Percentiles rank a stretch among this genome's conserved stretches.
Conservation (phyloP, 2,113 vertebrate genomes). For the Eupsittula cactorum region DNA sequence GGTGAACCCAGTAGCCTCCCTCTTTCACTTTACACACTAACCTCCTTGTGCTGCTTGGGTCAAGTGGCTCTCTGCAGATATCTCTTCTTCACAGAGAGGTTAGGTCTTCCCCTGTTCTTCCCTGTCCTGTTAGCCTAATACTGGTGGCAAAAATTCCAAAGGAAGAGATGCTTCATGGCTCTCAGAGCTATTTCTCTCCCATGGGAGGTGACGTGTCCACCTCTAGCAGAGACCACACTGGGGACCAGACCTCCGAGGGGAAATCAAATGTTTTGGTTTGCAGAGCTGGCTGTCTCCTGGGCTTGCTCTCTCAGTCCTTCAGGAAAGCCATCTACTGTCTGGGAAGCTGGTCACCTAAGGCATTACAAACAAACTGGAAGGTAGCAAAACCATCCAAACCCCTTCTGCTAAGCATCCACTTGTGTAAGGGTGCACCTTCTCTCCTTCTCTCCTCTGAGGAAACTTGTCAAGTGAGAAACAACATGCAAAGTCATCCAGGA, state of each 20-base stretch:
- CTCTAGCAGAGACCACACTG: not conserved
- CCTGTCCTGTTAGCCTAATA: not conserved
- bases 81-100: not conserved
- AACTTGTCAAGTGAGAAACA: not conserved
- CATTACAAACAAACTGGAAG: rapidly evolving
- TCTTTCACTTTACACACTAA: not conserved
- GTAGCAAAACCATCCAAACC: rapidly evolving
- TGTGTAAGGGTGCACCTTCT: rapidly evolving
- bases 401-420: rapidly evolving
- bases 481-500: rapidly evolving
- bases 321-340: not conserved
- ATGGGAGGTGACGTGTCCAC: rapidly evolving
- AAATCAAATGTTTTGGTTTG: rapidly evolving
- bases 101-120: not conserved
- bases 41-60: not conserved
- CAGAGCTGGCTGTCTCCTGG: not conserved
- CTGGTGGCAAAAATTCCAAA: not conserved
- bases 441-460: not conserved
- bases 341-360: not conserved
- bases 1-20: not conserved
- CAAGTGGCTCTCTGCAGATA: rapidly evolving
- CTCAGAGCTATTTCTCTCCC: not conserved
- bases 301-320: not conserved
- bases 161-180: not conserved
- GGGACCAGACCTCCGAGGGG: rapidly evolving